Conservation (phyloP, 92 coral and sea anemone species). For the Heteractis magnifica region DNA sequence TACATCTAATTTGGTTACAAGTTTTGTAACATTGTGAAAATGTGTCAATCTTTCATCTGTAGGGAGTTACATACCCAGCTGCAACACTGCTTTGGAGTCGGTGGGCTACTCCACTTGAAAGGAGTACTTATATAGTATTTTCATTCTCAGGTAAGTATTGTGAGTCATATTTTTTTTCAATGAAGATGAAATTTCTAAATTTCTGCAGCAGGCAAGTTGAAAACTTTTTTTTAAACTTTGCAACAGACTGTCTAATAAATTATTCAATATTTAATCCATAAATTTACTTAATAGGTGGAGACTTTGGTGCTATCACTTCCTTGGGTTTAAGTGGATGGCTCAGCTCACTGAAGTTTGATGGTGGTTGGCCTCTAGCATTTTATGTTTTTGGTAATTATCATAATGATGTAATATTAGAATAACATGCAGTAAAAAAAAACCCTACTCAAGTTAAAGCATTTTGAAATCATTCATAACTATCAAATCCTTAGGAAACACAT, state of each 20-base stretch:
- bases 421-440: not conserved
- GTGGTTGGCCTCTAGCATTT: constrained; percentile 52
- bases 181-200: too few species aligned
- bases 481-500: too few species aligned
- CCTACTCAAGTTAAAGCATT: not conserved
- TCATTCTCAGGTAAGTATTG: constrained; percentile 19
- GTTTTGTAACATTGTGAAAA: not conserved
- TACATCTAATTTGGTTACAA: too few species aligned
- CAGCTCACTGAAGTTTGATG: constrained; percentile 39
- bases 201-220: too few species aligned
- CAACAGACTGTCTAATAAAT: not conserved
- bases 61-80: constrained; percentile 48
- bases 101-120: constrained; percentile 38
- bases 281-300: constrained; percentile 26
- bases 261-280: not conserved
- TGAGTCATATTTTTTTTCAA: not conserved
- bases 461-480: too few species aligned
- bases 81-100: constrained; percentile 43
- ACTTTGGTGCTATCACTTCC: constrained; percentile 45
- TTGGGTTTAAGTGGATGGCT: constrained; percentile 41
- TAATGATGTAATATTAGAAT: not conserved
- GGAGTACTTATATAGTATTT: constrained; percentile 31
- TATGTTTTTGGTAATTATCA: constrained; percentile 32
- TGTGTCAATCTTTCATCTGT: not conserved
- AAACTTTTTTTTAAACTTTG: too few species aligned